phyloP scores from a whole-genome alignment of 2,113 vertebrate genomes.

The Macaca nemestrina region DNA sequence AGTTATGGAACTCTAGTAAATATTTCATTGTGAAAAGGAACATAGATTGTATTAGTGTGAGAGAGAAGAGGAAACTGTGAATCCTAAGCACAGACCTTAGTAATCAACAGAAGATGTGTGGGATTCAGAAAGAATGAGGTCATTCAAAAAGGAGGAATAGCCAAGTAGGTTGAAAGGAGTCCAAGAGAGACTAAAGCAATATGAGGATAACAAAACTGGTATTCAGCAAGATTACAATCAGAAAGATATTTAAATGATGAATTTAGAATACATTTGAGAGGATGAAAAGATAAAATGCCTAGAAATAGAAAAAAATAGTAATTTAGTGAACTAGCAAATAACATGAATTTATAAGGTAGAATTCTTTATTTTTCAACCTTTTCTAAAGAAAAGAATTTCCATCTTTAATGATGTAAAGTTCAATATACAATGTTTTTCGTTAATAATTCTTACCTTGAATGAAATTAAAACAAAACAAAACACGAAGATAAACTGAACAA shows the following conservation, averaged over 20 bases:
- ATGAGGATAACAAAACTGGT: neutral
- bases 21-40: conserved; percentile 13
- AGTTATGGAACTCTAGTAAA: neutral
- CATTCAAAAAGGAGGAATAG: neutral
- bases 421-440: neutral
- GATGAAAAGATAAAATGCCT: neutral
- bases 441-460: neutral
- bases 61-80: neutral
- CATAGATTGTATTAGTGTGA: neutral
- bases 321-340: conserved; percentile 27
- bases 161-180: neutral
- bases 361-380: conserved; percentile 31
- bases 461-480: conserved; percentile 20
- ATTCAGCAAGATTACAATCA: neutral
- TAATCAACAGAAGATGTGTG: neutral
- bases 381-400: conserved; percentile 4
- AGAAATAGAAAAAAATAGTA: conserved; percentile 19
- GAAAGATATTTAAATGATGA: neutral
- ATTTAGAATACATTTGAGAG: neutral
- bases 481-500: conserved; percentile 4
- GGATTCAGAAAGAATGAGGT: neutral
- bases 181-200: neutral
- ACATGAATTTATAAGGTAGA: neutral
- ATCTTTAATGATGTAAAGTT: neutral
- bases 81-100: neutral